phyloP scores from a whole-genome alignment of 2,113 vertebrate species.

The Sebastes fasciatus region DNA sequence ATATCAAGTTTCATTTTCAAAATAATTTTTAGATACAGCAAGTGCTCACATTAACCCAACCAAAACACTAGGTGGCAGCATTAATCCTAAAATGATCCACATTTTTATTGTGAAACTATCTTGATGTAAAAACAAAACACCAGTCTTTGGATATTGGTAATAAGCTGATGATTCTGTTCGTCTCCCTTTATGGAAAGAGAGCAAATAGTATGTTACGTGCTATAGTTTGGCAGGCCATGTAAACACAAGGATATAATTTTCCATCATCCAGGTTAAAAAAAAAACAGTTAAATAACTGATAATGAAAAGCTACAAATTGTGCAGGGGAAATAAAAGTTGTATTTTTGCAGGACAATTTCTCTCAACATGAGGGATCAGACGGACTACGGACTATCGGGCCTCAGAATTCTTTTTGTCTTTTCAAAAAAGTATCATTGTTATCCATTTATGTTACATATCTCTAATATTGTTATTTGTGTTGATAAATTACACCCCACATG shows the following conservation, averaged over 20 bases:
- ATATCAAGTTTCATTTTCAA: background rate
- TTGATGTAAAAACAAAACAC: background rate
- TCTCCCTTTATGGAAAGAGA: background rate
- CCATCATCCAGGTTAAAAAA: background rate
- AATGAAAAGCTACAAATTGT: background rate
- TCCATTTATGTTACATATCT: background rate
- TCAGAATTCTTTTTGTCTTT: background rate
- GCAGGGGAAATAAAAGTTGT: background rate
- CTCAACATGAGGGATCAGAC: background rate
- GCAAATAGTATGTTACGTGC: background rate
- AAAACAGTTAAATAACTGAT: background rate
- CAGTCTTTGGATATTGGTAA: background rate
- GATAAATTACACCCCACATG: background rate
- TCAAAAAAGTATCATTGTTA: background rate
- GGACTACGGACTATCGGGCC: background rate
- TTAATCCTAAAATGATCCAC: background rate
- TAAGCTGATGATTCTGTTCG: background rate
- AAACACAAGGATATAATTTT: constrained; percentile 11
- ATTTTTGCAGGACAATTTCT: background rate
- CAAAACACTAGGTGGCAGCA: constrained; percentile 33
- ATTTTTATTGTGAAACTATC: background rate
- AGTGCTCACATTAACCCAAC: background rate
- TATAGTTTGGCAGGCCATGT: background rate
- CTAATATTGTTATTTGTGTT: background rate
- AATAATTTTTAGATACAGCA: background rate